Conservation (phyloP, 2,797 vertebrate genomes). For the Hippocampus kuda region DNA sequence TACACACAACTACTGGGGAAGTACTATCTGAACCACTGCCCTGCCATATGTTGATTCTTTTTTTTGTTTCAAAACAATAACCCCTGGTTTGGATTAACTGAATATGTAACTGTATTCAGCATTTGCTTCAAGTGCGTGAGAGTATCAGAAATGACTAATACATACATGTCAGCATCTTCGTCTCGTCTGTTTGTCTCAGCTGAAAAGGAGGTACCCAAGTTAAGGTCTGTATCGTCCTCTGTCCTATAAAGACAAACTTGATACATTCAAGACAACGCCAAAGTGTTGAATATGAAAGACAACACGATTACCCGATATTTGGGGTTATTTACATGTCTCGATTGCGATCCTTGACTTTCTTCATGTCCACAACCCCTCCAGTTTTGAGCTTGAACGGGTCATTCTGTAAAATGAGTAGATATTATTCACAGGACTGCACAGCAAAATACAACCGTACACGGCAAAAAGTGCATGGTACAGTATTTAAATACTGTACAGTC, state of each 20-base stretch:
- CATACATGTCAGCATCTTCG: constrained; percentile 97
- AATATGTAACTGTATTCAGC: not conserved
- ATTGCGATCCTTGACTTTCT: constrained; percentile 90
- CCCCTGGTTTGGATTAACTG: not conserved
- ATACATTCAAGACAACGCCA: not conserved
- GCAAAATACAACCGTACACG: not conserved
- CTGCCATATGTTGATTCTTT: no score
- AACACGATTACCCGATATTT: not conserved
- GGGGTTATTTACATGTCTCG: constrained; percentile 79
- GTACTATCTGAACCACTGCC: no score
- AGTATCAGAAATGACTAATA: not conserved
- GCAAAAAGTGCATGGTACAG: not conserved
- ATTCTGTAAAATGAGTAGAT: constrained; percentile 61
- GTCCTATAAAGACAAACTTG: constrained; percentile 60
- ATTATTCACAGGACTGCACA: not conserved
- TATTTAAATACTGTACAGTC: not conserved
- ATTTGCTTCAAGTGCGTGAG: not conserved
- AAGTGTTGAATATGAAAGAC: not conserved
- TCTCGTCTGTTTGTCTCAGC: constrained; percentile 96
- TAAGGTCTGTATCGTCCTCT: constrained; percentile 88
- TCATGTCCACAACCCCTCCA: constrained; percentile 96
- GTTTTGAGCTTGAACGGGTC: constrained; percentile 94
- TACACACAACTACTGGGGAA: no score
- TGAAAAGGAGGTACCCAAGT: constrained; percentile 92
- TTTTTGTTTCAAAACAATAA: not conserved